These are phyloP conservation scores for Gandaritis pyraliata DNA, from an alignment of 2,888 invertebrate genomes.

Conservation along the genomic window DNA sequence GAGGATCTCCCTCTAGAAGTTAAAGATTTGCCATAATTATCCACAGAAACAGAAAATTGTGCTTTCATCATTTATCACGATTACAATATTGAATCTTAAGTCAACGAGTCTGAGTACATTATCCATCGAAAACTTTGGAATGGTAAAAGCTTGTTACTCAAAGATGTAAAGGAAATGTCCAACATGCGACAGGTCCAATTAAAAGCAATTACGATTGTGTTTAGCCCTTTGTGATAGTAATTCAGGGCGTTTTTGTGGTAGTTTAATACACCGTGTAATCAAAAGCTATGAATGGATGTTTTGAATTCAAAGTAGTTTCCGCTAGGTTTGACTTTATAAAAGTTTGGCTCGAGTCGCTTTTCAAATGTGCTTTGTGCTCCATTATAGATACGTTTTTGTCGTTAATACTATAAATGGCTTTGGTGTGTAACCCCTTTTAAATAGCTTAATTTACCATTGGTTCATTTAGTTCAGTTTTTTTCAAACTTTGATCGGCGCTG, in stretches of 20 bases:
- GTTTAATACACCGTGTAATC: conserved; percentile 57
- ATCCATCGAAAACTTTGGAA: not conserved
- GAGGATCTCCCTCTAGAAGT: no score
- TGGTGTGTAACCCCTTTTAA: no score
- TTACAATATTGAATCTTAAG: not conserved
- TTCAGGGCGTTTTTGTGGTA: conserved; percentile 52
- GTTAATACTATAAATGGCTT: not conserved
- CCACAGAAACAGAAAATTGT: no score
- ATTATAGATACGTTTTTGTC: conserved; percentile 1
- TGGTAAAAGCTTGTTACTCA: conserved; percentile 14
- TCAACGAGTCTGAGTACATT: not conserved
- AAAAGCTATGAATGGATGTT: conserved; percentile 53
- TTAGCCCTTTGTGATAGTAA: conserved; percentile 55
- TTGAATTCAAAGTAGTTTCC: conserved; percentile 55
- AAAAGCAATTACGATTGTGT: conserved; percentile 63
- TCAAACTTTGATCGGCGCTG: no score
- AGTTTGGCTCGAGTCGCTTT: conserved; percentile 39
- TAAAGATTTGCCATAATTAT: no score
- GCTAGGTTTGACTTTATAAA: conserved; percentile 45
- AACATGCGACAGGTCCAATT: conserved; percentile 63
- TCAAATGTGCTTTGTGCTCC: conserved; percentile 12
- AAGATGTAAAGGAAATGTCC: conserved; percentile 44
- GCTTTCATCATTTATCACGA: no score
- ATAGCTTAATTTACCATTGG: no score
- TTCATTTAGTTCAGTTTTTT: no score